Base-by-base conservation (phyloP, 1,140 invertebrate genomes). In the Zaprionus ghesquierei region DNA sequence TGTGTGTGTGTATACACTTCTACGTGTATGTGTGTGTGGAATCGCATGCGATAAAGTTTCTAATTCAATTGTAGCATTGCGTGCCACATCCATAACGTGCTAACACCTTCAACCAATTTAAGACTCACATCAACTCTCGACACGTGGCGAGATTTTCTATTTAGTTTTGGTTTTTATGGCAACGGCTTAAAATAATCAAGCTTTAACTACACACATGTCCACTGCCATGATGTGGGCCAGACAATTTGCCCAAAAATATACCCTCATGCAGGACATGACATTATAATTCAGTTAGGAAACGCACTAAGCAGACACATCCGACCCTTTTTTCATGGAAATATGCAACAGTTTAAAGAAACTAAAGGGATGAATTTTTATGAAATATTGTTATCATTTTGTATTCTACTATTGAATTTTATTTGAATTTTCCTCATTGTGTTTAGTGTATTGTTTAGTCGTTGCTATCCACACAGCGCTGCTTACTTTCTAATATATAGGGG, bases 61-160 rank as follows among this genome's bases (percentile, higher is more conserved):
- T 79, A 86, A 86, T 82, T 87, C 75, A 86, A 86, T 87, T 87
- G 81, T 66, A 68, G 71, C 31, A 58, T 74, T 56, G 60, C 72
- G 71, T 75, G 70, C 70, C 49, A 63, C 75, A 85, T 79, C 38
- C 60, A 72, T 72, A 72, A 60, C 54, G 56, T 50, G 62, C 61
- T 12, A 44, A 63, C 63, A 61, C 15, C 53, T 50, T 51, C 69
- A 54, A 62, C 13, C 59, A 62, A 49, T 69, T 69, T 59, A 66
- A 41, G 59, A 31, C 31, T 9, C n/a, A 27, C 20, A 12, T 2
- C 23, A 8, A 6, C 10, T 10, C 10, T 3, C 18, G n/a, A 62
- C 41, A 46, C 18, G 41, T 46, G 18, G 4, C 10, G 44, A 27
- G 38, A 55, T 35, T 46, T 55, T 44, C 35, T 18, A 38, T 56